phyloP scores from a whole-genome alignment of 1,140 invertebrate species.

The Heliconius melpomene region DNA sequence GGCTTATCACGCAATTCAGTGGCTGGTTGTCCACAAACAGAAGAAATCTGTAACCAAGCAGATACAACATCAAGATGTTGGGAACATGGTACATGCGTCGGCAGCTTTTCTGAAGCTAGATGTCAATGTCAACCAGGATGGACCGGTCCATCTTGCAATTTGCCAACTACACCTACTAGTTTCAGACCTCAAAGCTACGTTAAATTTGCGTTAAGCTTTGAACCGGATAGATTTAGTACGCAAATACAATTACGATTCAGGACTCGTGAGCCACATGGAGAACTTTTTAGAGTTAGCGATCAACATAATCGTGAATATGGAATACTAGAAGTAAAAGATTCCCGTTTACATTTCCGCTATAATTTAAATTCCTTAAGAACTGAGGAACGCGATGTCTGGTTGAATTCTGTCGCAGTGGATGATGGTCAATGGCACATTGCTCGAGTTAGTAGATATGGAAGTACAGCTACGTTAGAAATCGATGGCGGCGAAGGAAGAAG shows the following conservation, averaged over 20 bases:
- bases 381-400: constrained; percentile 94
- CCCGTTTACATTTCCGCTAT: constrained; percentile 93
- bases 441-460: constrained; percentile 93
- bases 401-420: constrained; percentile 93
- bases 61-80: constrained; percentile 91
- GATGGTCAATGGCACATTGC: constrained; percentile 99
- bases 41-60: constrained; percentile 91
- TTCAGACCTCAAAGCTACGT: constrained; percentile 97
- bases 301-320: constrained; percentile 97
- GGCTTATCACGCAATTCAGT: constrained; percentile 91
- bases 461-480: constrained; percentile 94
- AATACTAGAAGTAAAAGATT: constrained; percentile 96
- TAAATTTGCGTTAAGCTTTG: constrained; percentile 96
- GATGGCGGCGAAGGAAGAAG: constrained; percentile 97
- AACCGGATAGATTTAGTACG: constrained; percentile 94
- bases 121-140: constrained; percentile 97
- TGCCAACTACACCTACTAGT: constrained; percentile 91
- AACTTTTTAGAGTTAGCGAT: constrained; percentile 95
- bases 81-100: constrained; percentile 96
- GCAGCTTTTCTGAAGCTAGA: constrained; percentile 91
- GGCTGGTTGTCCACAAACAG: constrained; percentile 94
- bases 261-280: constrained; percentile 95
- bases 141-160: constrained; percentile 93
- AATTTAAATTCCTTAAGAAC: constrained; percentile 95
- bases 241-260: constrained; percentile 96